These are phyloP conservation scores for Pseudochaenichthys georgianus DNA, from an alignment of 2,797 vertebrate genomes.

Conservation along the genomic window DNA sequence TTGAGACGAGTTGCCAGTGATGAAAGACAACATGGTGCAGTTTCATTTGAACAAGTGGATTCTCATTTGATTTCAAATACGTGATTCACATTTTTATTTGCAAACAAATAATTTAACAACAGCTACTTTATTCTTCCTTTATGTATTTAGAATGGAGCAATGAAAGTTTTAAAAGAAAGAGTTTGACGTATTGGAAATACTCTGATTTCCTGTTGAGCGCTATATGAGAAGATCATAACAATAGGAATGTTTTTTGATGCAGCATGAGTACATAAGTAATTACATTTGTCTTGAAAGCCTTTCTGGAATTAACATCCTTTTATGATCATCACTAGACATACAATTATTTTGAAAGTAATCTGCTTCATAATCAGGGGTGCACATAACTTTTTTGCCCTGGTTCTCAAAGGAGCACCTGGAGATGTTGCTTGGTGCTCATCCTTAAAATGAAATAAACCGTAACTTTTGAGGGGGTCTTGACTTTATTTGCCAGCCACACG, in stretches of 20 bases:
- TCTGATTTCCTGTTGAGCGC: not conserved
- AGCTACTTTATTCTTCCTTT: not conserved
- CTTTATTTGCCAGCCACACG: too few species aligned
- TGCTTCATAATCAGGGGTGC: too few species aligned
- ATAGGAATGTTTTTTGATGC: not conserved
- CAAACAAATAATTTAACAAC: not conserved
- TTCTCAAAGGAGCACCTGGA: too few species aligned
- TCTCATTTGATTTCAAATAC: conserved; percentile 42
- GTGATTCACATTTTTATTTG: conserved; percentile 37
- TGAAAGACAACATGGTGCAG: not conserved
- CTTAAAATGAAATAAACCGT: too few species aligned
- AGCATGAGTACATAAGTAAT: not conserved
- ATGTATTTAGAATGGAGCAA: not conserved
- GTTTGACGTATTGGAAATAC: not conserved
- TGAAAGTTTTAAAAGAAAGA: not conserved
- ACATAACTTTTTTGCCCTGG: too few species aligned
- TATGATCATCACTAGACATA: not conserved
- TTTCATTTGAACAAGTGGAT: conserved; percentile 18
- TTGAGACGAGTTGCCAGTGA: conserved; percentile 29
- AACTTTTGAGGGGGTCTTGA: too few species aligned
- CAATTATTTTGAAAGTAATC: not conserved
- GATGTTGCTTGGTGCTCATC: too few species aligned
- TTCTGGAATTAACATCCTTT: not conserved
- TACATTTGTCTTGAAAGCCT: not conserved
- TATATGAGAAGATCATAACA: not conserved